phyloP scores from a whole-genome alignment of 2,797 vertebrate species.

The Karalla daura region DNA sequence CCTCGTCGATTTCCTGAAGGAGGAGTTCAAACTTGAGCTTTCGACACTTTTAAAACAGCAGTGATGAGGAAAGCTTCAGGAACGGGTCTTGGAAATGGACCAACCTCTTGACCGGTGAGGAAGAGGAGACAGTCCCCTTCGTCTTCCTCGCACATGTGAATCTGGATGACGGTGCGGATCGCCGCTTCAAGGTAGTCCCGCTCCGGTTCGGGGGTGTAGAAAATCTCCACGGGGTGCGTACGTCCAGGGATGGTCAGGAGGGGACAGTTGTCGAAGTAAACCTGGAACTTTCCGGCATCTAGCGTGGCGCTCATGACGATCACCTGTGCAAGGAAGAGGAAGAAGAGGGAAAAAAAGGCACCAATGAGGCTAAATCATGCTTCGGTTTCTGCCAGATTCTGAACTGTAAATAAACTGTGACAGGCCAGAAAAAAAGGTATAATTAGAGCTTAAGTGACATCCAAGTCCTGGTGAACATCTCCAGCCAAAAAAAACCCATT shows the following conservation, averaged over 20 bases:
- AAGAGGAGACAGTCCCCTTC: slow-evolving; percentile 98
- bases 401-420: too few species aligned
- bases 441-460: too few species aligned
- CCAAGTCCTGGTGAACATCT: too few species aligned
- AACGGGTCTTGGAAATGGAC: neutral
- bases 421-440: too few species aligned
- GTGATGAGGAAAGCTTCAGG: too few species aligned
- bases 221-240: slow-evolving; percentile 99
- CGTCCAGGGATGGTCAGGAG: slow-evolving; percentile 97
- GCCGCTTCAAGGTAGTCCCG: slow-evolving; percentile 98
- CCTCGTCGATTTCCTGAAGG: slow-evolving; percentile 96
- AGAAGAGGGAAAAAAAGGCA: too few species aligned
- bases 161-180: slow-evolving; percentile 98
- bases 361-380: too few species aligned
- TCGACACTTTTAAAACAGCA: too few species aligned
- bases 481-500: too few species aligned
- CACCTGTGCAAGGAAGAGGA: slow-evolving; percentile 81
- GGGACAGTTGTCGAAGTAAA: slow-evolving; percentile 98
- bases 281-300: slow-evolving; percentile 98
- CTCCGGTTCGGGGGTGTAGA: slow-evolving; percentile 98
- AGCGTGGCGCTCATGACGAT: slow-evolving; percentile 99
- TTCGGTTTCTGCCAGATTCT: too few species aligned
- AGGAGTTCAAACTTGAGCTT: neutral
- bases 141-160: slow-evolving; percentile 99
- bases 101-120: slow-evolving; percentile 98